Evolutionary conservation across 2,888 invertebrate genomes (phyloP).

Genomic region (Eristalis tenax): DNA sequence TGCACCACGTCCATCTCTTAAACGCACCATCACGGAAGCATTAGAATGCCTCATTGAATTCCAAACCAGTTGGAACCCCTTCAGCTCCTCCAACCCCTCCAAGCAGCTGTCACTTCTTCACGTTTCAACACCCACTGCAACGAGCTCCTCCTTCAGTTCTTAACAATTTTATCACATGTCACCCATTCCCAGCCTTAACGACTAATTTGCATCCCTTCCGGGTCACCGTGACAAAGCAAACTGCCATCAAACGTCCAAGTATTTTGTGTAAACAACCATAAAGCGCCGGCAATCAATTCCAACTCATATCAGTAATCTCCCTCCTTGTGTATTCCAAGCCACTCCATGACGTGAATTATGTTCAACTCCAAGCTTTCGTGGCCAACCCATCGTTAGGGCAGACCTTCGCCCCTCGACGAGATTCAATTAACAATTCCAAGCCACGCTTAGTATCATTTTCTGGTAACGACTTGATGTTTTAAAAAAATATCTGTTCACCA

Average conservation of each 20-base stretch:
- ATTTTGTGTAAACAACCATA: not conserved
- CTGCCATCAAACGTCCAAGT: not conserved
- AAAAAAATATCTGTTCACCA: conserved; percentile 33
- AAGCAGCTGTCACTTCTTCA: not conserved
- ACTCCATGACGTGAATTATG: not conserved
- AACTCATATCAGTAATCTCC: not conserved
- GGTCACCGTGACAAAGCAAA: not conserved
- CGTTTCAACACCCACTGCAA: not conserved
- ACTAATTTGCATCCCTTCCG: conserved; percentile 1
- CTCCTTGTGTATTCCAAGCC: not conserved
- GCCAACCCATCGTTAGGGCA: not conserved
- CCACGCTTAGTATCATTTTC: conserved; percentile 43
- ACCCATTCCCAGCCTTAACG: not conserved
- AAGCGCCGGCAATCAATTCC: not conserved
- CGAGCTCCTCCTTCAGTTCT: not conserved
- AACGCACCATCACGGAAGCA: no score
- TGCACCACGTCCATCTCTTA: no score
- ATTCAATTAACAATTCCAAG: conserved; percentile 25
- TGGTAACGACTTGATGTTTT: conserved; percentile 38
- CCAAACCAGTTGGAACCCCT: not conserved
- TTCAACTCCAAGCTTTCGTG: not conserved
- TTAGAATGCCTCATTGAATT: no score
- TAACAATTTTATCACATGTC: not conserved
- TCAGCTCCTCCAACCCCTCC: not conserved
- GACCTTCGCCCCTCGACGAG: not conserved